Evolutionary conservation across 2,888 invertebrate species (phyloP).

Genomic region (Drosophila tripunctata): DNA sequence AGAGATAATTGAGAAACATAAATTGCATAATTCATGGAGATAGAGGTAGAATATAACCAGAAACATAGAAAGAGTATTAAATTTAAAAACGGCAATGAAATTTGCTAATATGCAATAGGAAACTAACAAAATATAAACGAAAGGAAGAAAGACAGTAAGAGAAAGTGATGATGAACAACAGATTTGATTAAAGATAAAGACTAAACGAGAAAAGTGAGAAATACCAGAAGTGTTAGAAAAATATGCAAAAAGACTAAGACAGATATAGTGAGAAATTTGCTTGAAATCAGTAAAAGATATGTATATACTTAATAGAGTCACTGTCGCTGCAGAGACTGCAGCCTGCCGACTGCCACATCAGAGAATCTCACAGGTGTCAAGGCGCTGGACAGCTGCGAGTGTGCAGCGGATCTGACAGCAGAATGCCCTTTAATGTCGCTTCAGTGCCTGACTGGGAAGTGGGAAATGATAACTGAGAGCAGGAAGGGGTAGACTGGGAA

Average conservation of each 20-base stretch:
- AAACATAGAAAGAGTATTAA: too few species aligned
- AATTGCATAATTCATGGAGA: too few species aligned
- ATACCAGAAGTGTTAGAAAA: neutral
- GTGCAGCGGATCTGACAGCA: constrained; percentile 77
- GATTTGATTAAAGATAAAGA: neutral
- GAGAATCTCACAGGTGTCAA: constrained; percentile 76
- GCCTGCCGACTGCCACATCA: constrained; percentile 33
- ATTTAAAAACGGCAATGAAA: too few species aligned
- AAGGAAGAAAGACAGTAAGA: neutral
- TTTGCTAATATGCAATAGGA: too few species aligned
- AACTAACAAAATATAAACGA: too few species aligned
- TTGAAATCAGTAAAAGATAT: neutral
- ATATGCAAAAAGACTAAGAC: neutral
- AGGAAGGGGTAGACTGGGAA: neutral
- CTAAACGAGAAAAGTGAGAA: neutral
- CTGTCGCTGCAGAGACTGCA: constrained; percentile 4
- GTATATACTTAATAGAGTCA: constrained; percentile 43
- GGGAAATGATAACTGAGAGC: neutral
- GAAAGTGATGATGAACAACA: too few species aligned
- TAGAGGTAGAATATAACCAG: too few species aligned
- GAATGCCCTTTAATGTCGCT: constrained; percentile 83
- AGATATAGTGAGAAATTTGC: neutral
- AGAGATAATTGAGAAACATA: too few species aligned
- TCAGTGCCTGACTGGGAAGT: constrained; percentile 30
- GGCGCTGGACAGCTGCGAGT: constrained; percentile 62